These are phyloP conservation scores for Nasalis larvatus DNA, from an alignment of 2,113 vertebrate genomes.

Conservation along the genomic window DNA sequence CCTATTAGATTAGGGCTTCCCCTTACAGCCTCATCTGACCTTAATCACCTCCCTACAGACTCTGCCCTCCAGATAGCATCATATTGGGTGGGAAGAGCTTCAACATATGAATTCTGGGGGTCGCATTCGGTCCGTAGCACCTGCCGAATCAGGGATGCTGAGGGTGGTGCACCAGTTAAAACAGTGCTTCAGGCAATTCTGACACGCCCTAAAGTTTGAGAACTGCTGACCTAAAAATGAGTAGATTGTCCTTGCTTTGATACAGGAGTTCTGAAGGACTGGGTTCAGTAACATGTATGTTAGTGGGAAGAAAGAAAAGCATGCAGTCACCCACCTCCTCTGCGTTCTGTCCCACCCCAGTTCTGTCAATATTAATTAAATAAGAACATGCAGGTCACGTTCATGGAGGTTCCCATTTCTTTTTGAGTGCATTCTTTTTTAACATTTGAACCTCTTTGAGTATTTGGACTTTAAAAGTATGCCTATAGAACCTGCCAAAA, in stretches of 20 bases:
- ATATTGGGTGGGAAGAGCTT: background rate
- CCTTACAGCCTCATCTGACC: background rate
- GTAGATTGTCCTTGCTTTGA: background rate
- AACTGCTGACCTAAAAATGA: background rate
- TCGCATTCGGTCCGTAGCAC: background rate
- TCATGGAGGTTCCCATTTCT: background rate
- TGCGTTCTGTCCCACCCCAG: background rate
- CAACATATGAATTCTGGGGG: background rate
- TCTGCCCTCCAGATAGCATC: background rate
- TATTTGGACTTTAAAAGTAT: background rate
- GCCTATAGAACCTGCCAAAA: slow-evolving; percentile 19
- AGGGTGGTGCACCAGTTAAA: background rate
- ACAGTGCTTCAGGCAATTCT: background rate
- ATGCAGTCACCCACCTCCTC: too few relatives aligned
- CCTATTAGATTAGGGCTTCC: background rate
- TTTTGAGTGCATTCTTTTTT: background rate
- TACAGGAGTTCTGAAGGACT: background rate
- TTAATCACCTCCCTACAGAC: background rate
- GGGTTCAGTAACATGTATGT: background rate
- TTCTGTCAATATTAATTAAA: background rate
- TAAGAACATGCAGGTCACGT: background rate
- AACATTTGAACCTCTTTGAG: background rate
- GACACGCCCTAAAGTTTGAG: background rate
- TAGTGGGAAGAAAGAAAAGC: background rate
- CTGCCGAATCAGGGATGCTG: background rate